These are phyloP conservation scores for Ianthella basta DNA, from an alignment of 37 sponge, comb jelly and placozoan species.

Conservation along the genomic window DNA sequence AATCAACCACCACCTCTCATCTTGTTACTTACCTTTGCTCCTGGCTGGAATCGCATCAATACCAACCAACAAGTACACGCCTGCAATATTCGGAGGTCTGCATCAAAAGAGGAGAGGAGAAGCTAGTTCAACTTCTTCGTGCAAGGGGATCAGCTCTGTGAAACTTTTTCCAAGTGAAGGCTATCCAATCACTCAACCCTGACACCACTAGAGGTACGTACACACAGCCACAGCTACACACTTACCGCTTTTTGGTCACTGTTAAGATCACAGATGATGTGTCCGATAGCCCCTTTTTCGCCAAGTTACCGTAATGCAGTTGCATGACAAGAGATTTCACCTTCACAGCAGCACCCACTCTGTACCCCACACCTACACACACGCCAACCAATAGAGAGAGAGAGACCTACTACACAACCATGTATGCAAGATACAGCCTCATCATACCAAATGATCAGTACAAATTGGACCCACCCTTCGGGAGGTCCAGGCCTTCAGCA, in stretches of 20 bases:
- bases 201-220: background rate
- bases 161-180: too few relatives aligned
- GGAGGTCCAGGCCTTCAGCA: conserved; percentile 71
- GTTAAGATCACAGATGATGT: conserved; percentile 26
- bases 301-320: conserved; percentile 70
- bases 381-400: background rate
- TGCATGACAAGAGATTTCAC: conserved; percentile 78
- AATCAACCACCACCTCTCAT: background rate
- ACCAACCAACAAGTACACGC: background rate
- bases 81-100: conserved; percentile 5
- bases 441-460: too few relatives aligned
- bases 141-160: too few relatives aligned
- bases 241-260: conserved; percentile 14
- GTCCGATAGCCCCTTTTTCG: background rate
- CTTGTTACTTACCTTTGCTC: background rate
- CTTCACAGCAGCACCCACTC: conserved; percentile 59
- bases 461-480: conserved; percentile 48
- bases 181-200: background rate
- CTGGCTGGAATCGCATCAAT: background rate
- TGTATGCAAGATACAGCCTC: background rate
- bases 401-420: conserved; percentile 16
- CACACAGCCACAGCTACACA: background rate
- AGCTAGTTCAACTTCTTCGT: background rate
- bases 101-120: background rate
- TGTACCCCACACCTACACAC: conserved; percentile 74